phyloP scores from a whole-genome alignment of 2,888 invertebrate genomes.

The Parnassius apollo region DNA sequence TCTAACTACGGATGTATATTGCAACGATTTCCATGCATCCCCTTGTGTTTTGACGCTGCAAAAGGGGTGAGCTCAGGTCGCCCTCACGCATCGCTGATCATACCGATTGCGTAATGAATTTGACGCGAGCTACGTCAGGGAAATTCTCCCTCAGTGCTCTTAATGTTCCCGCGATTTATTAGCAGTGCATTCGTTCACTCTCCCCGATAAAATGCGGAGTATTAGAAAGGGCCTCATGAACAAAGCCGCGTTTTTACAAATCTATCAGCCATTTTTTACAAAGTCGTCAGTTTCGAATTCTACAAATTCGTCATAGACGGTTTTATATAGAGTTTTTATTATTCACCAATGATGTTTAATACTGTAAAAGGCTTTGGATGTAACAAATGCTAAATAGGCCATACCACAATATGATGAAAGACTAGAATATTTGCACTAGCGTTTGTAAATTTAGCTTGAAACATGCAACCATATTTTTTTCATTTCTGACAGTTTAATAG shows the following conservation, averaged over 20 bases:
- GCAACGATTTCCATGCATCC: constrained; percentile 35
- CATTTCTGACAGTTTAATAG: background rate
- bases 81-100: constrained; percentile 41
- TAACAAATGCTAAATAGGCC: no score
- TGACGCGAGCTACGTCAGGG: constrained; percentile 34
- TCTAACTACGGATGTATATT: constrained; percentile 6
- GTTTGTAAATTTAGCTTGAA: no score
- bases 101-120: constrained; percentile 51
- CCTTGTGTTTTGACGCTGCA: constrained; percentile 39
- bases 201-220: constrained; percentile 40
- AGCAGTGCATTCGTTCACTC: constrained; percentile 42
- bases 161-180: constrained; percentile 40
- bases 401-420: no score
- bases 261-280: background rate
- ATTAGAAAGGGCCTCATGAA: constrained; percentile 23
- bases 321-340: no score
- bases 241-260: background rate
- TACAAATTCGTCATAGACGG: no score
- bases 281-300: no score
- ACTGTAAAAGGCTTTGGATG: no score
- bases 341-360: no score
- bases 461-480: background rate
- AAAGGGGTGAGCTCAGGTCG: constrained; percentile 50
- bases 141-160: constrained; percentile 14
- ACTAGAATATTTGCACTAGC: no score